Evolutionary conservation across 2,888 invertebrate species (phyloP), one percentile per base, ranked within the genome.

Genomic region (Sialis lutaria): DNA sequence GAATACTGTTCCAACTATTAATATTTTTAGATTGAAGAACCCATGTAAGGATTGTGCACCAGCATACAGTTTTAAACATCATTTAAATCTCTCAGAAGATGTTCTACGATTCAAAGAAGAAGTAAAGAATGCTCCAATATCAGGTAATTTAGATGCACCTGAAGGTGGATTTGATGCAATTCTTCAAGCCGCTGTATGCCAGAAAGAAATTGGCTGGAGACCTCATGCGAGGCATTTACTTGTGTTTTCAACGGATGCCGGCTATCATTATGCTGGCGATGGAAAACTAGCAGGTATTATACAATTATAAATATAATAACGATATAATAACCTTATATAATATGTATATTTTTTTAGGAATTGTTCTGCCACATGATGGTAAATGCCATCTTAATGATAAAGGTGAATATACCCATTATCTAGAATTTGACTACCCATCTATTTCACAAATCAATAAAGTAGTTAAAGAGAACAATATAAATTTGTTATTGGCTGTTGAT

Each of bases 101-200:
- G 68, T 73, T 3, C 53, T 59, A 1, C 55, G 50, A 37, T 75
- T 75, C 54, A 55, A 65, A 53, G 49, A 55, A 0, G 55, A 60
- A 42, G 64, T 79, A 1, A 62, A 64, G 1, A 52, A 57, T 1
- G 67, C 69, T 1, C 53, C 59, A 6, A 60, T 67, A 31, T 75
- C 75, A 1, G 61, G 60, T 2, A 79, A 77, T 62, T 58, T 79
- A 37, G 51, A 51, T 40, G 32, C 44, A n/a, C 48, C 49, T 47
- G 90, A 91, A 65, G 88, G 89, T 6, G 87, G 89, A 1, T 74
- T 92, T 44, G 91, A 92, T 60, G 92, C 87, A 4, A 70, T 92
- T 31, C 83, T 91, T 70, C 92, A 91, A 65, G 82, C 78, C 0
- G 79, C 90, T 50, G 79, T 77, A 5, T 83, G 83, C 56, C 64